Evolutionary conservation across 2,888 invertebrate species (phyloP).

Genomic region (Chesias legatella): DNA sequence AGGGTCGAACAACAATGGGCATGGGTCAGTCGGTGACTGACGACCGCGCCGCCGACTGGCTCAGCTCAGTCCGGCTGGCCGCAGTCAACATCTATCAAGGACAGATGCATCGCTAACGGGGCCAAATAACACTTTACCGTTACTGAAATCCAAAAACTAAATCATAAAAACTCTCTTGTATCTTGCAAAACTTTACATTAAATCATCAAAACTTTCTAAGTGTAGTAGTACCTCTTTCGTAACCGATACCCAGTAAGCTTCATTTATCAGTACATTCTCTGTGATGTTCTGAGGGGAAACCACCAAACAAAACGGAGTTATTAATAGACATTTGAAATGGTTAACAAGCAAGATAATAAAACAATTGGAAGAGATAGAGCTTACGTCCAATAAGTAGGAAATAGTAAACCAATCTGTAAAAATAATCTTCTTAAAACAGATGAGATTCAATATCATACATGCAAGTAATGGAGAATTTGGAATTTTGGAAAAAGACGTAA

Average conservation of each 20-base stretch:
- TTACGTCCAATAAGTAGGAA: constrained; percentile 69
- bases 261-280: constrained; percentile 96
- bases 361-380: constrained; percentile 53
- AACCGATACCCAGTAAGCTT: constrained; percentile 95
- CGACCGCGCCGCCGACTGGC: constrained; percentile 44
- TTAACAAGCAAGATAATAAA: constrained; percentile 43
- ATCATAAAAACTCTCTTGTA: constrained; percentile 77
- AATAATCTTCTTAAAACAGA: constrained; percentile 51
- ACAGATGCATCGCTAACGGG: constrained; percentile 82
- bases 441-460: constrained; percentile 50
- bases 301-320: constrained; percentile 78
- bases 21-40: constrained; percentile 43
- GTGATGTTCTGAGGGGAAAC: constrained; percentile 95
- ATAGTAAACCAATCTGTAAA: constrained; percentile 70
- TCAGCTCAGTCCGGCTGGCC: constrained; percentile 45
- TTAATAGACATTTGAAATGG: constrained; percentile 61
- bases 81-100: constrained; percentile 73
- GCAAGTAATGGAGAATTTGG: constrained; percentile 54
- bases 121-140: constrained; percentile 80
- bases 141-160: constrained; percentile 81
- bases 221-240: constrained; percentile 92
- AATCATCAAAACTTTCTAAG: constrained; percentile 81
- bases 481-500: constrained; percentile 47
- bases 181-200: constrained; percentile 80
- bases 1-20: constrained; percentile 73